Conservation (phyloP, 2,888 invertebrate genomes). For the Ophion obscuratus region DNA sequence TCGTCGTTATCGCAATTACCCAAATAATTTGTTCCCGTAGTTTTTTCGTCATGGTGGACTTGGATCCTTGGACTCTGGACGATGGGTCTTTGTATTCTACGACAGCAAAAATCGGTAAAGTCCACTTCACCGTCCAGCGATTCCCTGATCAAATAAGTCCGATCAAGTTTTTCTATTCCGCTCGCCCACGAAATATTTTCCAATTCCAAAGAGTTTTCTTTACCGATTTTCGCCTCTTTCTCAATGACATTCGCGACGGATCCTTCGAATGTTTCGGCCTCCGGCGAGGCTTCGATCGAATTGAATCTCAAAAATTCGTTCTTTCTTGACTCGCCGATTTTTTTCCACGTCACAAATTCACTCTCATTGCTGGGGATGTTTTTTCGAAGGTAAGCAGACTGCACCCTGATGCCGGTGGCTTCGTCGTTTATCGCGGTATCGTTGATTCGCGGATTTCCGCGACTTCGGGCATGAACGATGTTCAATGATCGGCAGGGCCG, state of each 20-base stretch:
- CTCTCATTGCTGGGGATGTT: background rate
- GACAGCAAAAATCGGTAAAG: background rate
- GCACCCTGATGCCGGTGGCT: constrained; percentile 79
- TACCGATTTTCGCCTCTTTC: constrained; percentile 8
- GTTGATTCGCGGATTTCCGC: constrained; percentile 80
- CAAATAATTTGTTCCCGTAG: background rate
- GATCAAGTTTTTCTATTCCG: constrained; percentile 65
- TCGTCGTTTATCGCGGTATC: constrained; percentile 79
- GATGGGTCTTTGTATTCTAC: constrained; percentile 1
- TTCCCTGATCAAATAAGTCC: constrained; percentile 70
- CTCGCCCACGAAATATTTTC: constrained; percentile 48
- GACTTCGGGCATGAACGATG: constrained; percentile 69
- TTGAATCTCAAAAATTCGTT: constrained; percentile 37
- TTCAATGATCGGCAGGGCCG: constrained; percentile 34
- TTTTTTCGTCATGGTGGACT: background rate
- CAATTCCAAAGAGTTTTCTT: background rate
- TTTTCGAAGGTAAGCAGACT: constrained; percentile 71
- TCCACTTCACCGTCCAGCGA: constrained; percentile 47
- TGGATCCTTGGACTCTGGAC: constrained; percentile 16
- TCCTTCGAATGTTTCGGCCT: background rate
- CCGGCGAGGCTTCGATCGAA: background rate
- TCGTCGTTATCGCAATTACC: background rate
- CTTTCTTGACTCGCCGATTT: constrained; percentile 64
- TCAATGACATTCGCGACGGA: background rate
- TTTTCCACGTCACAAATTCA: constrained; percentile 74